Evolutionary conservation across 2,888 invertebrate genomes (phyloP).

Genomic region (Odiellus spinosus): DNA sequence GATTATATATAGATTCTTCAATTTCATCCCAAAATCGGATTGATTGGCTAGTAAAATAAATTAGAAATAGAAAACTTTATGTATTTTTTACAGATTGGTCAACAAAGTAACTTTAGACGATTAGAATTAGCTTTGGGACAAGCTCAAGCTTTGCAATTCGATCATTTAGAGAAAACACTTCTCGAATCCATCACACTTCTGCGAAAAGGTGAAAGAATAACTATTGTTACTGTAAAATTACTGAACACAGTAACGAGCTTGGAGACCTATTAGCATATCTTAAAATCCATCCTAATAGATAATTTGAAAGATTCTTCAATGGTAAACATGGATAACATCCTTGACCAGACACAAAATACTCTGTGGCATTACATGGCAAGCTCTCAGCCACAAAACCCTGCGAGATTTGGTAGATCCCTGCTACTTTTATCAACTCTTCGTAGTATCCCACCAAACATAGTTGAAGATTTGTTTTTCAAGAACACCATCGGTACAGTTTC

Average conservation of each 20-base stretch:
- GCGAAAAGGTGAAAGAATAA: constrained; percentile 9
- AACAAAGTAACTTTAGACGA: not conserved
- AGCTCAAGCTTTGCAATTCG: constrained; percentile 11
- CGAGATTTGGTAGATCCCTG: constrained; percentile 12
- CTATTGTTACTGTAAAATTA: too few relatives aligned
- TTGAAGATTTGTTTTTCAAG: constrained; percentile 12
- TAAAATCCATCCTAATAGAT: too few relatives aligned
- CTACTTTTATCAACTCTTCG: constrained; percentile 12
- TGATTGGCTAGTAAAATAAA: too few relatives aligned
- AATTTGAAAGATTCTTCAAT: not conserved
- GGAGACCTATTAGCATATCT: too few relatives aligned
- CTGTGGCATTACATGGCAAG: constrained; percentile 14
- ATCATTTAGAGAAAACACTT: constrained; percentile 10
- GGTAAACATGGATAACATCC: constrained; percentile 9
- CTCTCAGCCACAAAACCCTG: constrained; percentile 7
- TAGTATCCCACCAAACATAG: constrained; percentile 8
- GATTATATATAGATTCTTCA: too few relatives aligned
- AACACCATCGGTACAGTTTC: constrained; percentile 6
- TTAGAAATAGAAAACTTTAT: not conserved
- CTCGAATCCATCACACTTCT: constrained; percentile 14
- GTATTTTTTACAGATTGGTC: not conserved
- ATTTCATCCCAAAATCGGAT: too few relatives aligned
- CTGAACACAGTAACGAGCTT: too few relatives aligned
- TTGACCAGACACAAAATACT: constrained; percentile 15
- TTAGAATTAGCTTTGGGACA: not conserved